These are phyloP conservation scores for Pyrrhia umbra DNA, from an alignment of 2,888 invertebrate genomes.

Conservation along the genomic window DNA sequence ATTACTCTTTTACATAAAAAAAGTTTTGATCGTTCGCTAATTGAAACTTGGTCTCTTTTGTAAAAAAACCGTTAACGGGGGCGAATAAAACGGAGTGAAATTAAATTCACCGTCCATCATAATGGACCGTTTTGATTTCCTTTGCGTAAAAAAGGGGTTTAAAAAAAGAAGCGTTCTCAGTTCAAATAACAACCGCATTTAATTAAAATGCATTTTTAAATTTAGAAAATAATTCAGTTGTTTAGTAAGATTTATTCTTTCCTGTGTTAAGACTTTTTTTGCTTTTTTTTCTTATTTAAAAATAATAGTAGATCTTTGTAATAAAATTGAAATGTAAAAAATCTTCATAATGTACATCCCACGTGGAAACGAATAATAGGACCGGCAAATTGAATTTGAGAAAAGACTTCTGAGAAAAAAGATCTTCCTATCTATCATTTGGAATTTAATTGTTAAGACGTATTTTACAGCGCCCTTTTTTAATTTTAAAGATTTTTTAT, in stretches of 20 bases:
- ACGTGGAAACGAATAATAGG: no score
- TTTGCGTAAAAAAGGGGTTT: conserved; percentile 12
- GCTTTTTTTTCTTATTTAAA: no score
- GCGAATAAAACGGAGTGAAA: conserved; percentile 37
- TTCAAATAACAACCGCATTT: conserved; percentile 13
- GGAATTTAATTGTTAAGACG: no score
- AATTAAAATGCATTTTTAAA: conserved; percentile 23
- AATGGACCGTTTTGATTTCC: conserved; percentile 20
- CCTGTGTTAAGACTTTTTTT: background rate
- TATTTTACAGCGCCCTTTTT: no score
- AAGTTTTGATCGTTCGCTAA: conserved; percentile 22
- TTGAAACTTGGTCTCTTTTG: conserved; percentile 23
- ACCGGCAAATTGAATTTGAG: no score
- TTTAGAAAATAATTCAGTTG: conserved; percentile 3
- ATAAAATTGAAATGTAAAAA: no score
- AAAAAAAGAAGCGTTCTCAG: conserved; percentile 3
- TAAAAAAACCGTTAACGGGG: conserved; percentile 8
- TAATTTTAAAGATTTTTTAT: no score
- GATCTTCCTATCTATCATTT: no score
- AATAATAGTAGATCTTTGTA: no score
- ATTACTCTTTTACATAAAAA: conserved; percentile 13
- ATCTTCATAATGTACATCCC: no score
- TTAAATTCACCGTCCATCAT: conserved; percentile 33
- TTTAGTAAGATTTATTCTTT: background rate
- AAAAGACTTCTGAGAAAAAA: no score